A percentile compares a stretch with the other conserved stretches of the same genome.
phyloP scores from a whole-genome alignment of 2,113 vertebrate genomes.

The Holacanthus passer region DNA sequence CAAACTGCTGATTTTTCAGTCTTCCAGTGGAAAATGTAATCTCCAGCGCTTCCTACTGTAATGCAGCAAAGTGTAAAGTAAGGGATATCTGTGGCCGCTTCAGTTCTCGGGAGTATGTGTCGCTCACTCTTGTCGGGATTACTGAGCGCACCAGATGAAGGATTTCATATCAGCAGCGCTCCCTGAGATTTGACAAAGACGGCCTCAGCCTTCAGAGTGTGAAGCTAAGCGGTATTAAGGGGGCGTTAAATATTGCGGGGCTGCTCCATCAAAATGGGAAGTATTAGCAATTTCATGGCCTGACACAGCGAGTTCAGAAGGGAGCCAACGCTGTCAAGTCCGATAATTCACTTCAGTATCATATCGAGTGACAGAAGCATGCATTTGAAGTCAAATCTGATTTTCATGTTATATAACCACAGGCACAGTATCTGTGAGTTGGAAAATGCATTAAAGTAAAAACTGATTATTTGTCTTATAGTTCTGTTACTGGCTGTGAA shows the following conservation, averaged over 20 bases:
- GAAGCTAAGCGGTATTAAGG: constrained; percentile 11
- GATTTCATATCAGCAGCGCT: constrained; percentile 9
- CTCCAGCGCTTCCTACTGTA: neutral
- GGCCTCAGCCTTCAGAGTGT: neutral
- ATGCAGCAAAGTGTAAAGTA: neutral
- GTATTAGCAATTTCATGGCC: constrained; percentile 14
- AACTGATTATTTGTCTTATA: neutral
- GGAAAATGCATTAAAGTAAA: neutral
- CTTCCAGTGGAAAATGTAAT: neutral
- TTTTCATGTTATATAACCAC: constrained; percentile 11
- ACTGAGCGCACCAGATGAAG: neutral
- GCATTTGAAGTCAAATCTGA: constrained; percentile 40
- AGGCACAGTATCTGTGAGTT: neutral
- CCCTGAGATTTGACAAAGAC: constrained; percentile 4
- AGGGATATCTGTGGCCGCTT: neutral
- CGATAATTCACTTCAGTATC: constrained; percentile 32
- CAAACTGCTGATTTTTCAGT: neutral
- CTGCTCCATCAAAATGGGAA: neutral
- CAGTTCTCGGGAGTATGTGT: neutral
- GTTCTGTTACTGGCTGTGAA: neutral
- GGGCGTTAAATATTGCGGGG: neutral
- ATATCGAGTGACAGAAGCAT: neutral
- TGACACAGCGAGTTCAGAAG: constrained; percentile 1
- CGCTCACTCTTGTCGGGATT: neutral
- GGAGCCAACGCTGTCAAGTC: constrained; percentile 4